Percentiles rank a stretch among this genome's conserved stretches.
These are phyloP conservation scores for Drosophila mercatorum DNA, from an alignment of 2,888 invertebrate species.

Conservation along the genomic window DNA sequence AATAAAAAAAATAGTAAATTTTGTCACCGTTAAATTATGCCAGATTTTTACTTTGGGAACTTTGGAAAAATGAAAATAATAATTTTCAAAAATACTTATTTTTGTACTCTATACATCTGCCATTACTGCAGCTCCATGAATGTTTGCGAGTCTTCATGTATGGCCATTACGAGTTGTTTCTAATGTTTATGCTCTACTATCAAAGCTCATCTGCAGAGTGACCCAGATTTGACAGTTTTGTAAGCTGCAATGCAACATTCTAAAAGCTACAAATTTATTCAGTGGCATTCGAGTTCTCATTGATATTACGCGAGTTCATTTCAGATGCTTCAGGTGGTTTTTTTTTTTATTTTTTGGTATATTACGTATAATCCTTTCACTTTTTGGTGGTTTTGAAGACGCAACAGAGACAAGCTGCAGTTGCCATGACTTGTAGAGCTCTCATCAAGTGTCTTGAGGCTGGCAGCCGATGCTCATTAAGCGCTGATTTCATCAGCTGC, in stretches of 20 bases:
- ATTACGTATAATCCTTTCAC: slow-evolving; percentile 71
- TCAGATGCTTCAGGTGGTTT: slow-evolving; percentile 1
- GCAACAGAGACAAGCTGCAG: slow-evolving; percentile 26
- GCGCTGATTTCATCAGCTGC: slow-evolving; percentile 58
- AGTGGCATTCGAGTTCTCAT: slow-evolving; percentile 44
- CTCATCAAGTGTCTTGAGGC: slow-evolving; percentile 42
- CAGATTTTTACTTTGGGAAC: slow-evolving; percentile 6
- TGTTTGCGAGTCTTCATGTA: not conserved
- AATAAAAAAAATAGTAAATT: slow-evolving; percentile 85
- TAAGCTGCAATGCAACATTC: slow-evolving; percentile 29
- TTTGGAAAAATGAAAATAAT: not conserved
- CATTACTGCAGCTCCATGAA: not conserved
- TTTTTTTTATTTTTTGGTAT: not conserved
- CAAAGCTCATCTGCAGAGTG: not conserved
- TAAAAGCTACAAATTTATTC: slow-evolving; percentile 15
- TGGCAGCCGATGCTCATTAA: slow-evolving; percentile 58
- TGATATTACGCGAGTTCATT: slow-evolving; percentile 32
- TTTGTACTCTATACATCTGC: not conserved
- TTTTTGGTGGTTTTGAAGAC: slow-evolving; percentile 41
- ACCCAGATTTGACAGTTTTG: slow-evolving; percentile 5
- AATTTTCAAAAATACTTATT: not conserved
- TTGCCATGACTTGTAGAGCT: slow-evolving; percentile 51
- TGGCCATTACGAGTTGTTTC: not conserved
- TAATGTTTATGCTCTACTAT: not conserved
- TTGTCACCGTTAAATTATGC: slow-evolving; percentile 84